Evolutionary conservation across 1,140 invertebrate species (phyloP).

Genomic region (Drosophila miranda): DNA sequence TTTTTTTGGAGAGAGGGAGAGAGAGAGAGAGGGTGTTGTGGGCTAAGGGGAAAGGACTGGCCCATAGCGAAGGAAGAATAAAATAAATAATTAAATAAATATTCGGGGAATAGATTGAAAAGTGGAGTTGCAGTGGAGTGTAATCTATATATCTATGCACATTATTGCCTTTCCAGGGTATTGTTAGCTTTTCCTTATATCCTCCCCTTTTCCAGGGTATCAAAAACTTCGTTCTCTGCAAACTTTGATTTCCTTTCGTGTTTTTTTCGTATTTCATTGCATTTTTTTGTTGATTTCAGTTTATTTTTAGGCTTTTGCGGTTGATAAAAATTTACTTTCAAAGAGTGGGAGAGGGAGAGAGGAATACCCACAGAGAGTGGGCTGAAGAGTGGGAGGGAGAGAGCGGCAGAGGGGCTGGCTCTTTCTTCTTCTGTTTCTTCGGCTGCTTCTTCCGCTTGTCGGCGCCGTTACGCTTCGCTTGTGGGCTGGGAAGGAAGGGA

Average conservation of each 20-base stretch:
- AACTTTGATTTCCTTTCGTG: not conserved
- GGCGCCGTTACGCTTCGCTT: slow-evolving; percentile 16
- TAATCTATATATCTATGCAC: too few species aligned
- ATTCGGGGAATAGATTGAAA: too few species aligned
- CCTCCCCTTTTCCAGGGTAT: too few species aligned
- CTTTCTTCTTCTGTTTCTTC: slow-evolving; percentile 1
- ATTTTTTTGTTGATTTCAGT: slow-evolving; percentile 20
- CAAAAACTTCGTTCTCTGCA: too few species aligned
- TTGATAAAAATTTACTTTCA: slow-evolving; percentile 16
- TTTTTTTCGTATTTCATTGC: slow-evolving; percentile 1
- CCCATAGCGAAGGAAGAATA: too few species aligned
- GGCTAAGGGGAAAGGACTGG: too few species aligned
- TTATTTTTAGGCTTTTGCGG: slow-evolving; percentile 34
- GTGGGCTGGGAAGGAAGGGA: not conserved
- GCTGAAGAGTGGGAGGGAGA: not conserved
- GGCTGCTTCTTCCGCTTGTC: slow-evolving; percentile 12
- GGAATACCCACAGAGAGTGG: not conserved
- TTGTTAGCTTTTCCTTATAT: too few species aligned
- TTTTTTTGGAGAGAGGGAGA: not conserved
- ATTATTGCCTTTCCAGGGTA: too few species aligned
- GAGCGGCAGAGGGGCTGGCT: not conserved
- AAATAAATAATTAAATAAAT: too few species aligned
- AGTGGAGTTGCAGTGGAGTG: too few species aligned
- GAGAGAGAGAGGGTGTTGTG: too few species aligned
- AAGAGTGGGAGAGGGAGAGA: slow-evolving; percentile 3